Percentiles rank a stretch among this genome's conserved stretches.
Evolutionary conservation across 2,113 vertebrate species (phyloP).

Genomic region (Rutilus rutilus): DNA sequence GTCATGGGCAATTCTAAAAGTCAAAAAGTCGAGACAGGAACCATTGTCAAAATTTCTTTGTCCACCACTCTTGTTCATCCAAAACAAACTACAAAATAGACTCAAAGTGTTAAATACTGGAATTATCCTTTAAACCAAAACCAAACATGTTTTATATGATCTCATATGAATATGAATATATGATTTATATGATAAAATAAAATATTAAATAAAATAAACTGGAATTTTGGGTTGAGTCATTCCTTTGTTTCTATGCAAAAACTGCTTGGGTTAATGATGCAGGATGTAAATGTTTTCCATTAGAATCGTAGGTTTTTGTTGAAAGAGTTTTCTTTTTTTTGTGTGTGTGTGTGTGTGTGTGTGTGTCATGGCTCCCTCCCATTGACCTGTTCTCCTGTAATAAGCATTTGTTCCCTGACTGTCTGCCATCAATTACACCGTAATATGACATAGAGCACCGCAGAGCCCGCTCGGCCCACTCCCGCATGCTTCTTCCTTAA

Average conservation of each 20-base stretch:
- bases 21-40: too few relatives aligned
- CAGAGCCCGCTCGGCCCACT: background rate
- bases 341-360: too few relatives aligned
- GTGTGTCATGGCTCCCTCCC: background rate
- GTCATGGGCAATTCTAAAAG: too few relatives aligned
- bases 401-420: slow-evolving; percentile 2
- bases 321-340: background rate
- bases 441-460: background rate
- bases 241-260: background rate
- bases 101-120: too few relatives aligned
- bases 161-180: too few relatives aligned
- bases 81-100: too few relatives aligned
- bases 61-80: too few relatives aligned
- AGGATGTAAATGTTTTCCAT: background rate
- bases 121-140: too few relatives aligned
- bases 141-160: too few relatives aligned
- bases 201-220: background rate
- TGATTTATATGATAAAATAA: too few relatives aligned
- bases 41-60: too few relatives aligned
- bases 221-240: background rate
- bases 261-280: background rate
- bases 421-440: background rate
- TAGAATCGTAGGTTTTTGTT: background rate
- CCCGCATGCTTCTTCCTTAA: slow-evolving; percentile 11
- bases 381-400: background rate